Base-by-base conservation (phyloP, 2,888 invertebrate species). In the Harmothoe impar region DNA sequence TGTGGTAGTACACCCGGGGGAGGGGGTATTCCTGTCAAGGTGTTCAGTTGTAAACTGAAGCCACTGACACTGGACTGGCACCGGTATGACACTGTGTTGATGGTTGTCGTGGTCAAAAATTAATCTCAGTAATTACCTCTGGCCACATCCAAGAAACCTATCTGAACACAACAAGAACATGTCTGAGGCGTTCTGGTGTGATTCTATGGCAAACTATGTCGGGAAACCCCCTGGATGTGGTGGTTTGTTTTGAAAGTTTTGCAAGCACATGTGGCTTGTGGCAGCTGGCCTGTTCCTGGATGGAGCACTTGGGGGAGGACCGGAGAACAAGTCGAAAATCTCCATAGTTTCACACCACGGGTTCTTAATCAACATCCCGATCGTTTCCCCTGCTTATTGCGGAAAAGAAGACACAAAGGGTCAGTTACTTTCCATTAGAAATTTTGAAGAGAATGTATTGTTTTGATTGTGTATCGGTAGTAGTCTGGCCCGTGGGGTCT, bases 171-270 rank as follows among this genome's bases (percentile, higher is more conserved):
- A 17, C 20, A 25, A 33, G 20, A 81, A 17, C 43, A 20, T n/a
- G 17, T 17, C 12, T 20, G 33, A 20, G 43, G 17, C 0, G 33
- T 43, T 7, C 1, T 1, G 25, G 43, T 10, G 33, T 81, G 81
- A 52, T 86, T 86, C 86, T 56, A 86, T 31, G 31, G 54, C 56
- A 54, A 86, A 54, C 54, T 86, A 52, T 86, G 86, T 86, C 86
- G 86, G 86, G 86, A 56, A 86, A 86, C 86, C 86, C 86, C 86
- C 56, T 56, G 29, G 81, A 81, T 56, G 86, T 56, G 86, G 54
- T 54, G 86, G 86, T 86, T 86, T 86, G 86, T 86, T 86, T 86
- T 86, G 86, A 86, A 86, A 86, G 86, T 86, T 86, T 81, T 86
- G 54, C 25, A 52, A 52, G 86, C 86, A 86, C 86, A 86, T 86